Evolutionary conservation across 2,888 invertebrate genomes (phyloP).

Genomic region (Oligia fasciuncula): DNA sequence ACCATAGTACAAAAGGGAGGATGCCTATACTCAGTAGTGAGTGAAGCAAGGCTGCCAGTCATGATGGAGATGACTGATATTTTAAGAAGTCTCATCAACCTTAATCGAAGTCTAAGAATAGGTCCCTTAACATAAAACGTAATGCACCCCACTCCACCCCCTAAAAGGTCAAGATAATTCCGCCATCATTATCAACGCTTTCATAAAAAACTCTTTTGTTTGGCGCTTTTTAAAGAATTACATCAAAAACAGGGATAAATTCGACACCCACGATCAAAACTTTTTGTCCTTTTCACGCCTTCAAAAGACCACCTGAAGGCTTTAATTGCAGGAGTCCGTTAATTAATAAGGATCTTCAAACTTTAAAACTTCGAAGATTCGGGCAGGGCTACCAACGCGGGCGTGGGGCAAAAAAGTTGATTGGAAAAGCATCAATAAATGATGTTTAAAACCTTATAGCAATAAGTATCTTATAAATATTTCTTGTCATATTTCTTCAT

Average conservation of each 20-base stretch:
- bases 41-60: background rate
- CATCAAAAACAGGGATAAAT: slow-evolving; percentile 53
- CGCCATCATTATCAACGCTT: slow-evolving; percentile 48
- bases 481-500: too few species aligned
- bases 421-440: background rate
- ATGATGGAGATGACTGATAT: background rate
- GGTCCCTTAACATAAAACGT: background rate
- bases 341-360: slow-evolving; percentile 82
- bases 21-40: background rate
- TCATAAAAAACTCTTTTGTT: slow-evolving; percentile 46
- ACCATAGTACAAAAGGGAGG: background rate
- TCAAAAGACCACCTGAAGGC: slow-evolving; percentile 74
- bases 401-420: background rate
- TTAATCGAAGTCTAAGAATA: background rate
- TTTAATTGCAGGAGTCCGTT: slow-evolving; percentile 80
- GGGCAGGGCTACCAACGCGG: slow-evolving; percentile 46
- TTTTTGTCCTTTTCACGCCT: slow-evolving; percentile 54
- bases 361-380: slow-evolving; percentile 64
- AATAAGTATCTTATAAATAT: background rate
- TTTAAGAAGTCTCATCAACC: background rate
- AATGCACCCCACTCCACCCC: slow-evolving; percentile 15
- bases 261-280: slow-evolving; percentile 61
- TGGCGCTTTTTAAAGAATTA: slow-evolving; percentile 42
- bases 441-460: background rate
- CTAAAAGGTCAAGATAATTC: slow-evolving; percentile 41